Evolutionary conservation across 1,140 invertebrate genomes (phyloP).

Genomic region (Heliconius eleuchia): DNA sequence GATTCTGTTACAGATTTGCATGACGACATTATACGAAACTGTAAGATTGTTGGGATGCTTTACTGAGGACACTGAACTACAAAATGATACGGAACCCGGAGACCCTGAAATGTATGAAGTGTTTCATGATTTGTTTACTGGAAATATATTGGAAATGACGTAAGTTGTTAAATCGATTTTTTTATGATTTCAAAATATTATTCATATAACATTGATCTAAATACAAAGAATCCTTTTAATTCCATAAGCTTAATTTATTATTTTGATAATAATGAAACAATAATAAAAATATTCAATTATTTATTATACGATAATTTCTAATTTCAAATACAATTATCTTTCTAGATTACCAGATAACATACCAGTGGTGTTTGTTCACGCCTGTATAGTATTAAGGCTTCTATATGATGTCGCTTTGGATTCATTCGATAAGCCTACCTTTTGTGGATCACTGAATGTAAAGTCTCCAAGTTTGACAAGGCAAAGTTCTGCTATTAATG

Average conservation of each 20-base stretch:
- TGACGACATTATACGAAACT: constrained; percentile 95
- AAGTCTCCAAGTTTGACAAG: constrained; percentile 84
- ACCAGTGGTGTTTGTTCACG: constrained; percentile 86
- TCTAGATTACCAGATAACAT: constrained; percentile 84
- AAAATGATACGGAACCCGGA: constrained; percentile 80
- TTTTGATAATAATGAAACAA: neutral
- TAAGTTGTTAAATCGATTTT: constrained; percentile 41
- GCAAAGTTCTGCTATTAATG: constrained; percentile 80
- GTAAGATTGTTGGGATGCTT: constrained; percentile 96
- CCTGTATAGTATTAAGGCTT: constrained; percentile 90
- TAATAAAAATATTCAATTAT: neutral
- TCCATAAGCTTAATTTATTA: neutral
- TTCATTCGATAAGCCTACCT: constrained; percentile 92
- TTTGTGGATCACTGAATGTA: constrained; percentile 84
- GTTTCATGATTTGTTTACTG: constrained; percentile 88
- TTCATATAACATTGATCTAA: neutral
- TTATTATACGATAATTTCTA: neutral
- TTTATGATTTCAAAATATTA: neutral
- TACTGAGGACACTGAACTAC: constrained; percentile 76
- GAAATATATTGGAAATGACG: constrained; percentile 85
- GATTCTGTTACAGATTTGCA: constrained; percentile 80
- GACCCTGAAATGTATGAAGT: constrained; percentile 80
- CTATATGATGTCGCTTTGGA: constrained; percentile 96
- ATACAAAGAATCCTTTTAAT: neutral
- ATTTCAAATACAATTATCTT: neutral